These are phyloP conservation scores for Anthopleura xanthogrammica DNA, from an alignment of 92 coral and sea anemone species.

Conservation along the genomic window DNA sequence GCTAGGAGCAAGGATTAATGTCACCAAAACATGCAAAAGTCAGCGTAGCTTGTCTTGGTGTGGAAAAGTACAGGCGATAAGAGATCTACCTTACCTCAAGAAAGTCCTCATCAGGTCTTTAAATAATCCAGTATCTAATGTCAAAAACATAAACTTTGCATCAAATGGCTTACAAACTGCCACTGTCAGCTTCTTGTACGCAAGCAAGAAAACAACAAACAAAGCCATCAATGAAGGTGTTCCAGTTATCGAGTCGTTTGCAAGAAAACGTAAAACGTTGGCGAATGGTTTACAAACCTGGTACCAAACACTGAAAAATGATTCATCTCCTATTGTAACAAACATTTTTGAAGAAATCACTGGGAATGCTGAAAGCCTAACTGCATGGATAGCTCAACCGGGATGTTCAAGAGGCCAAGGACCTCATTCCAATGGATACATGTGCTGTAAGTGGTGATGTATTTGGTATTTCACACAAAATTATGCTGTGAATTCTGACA, in stretches of 20 bases:
- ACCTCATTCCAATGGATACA: slow-evolving; percentile 36
- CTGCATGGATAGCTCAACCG: neutral
- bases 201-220: neutral
- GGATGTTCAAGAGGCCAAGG: slow-evolving; percentile 24
- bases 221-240: neutral
- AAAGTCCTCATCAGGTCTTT: neutral
- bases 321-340: neutral
- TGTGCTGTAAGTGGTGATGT: slow-evolving; percentile 28
- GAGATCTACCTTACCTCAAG: neutral
- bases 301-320: slow-evolving; percentile 20
- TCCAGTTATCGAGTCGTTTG: slow-evolving; percentile 18
- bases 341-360: neutral
- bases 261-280: slow-evolving; percentile 10
- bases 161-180: neutral
- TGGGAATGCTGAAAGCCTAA: slow-evolving; percentile 9
- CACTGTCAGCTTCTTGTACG: slow-evolving; percentile 10
- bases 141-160: neutral
- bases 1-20: slow-evolving; percentile 35
- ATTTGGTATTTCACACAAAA: neutral
- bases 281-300: slow-evolving; percentile 1
- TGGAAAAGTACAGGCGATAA: neutral
- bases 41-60: neutral
- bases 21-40: slow-evolving; percentile 21
- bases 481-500: neutral
- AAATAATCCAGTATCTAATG: slow-evolving; percentile 1